phyloP scores from a whole-genome alignment of 2,888 invertebrate species.

The Homarus gammarus region DNA sequence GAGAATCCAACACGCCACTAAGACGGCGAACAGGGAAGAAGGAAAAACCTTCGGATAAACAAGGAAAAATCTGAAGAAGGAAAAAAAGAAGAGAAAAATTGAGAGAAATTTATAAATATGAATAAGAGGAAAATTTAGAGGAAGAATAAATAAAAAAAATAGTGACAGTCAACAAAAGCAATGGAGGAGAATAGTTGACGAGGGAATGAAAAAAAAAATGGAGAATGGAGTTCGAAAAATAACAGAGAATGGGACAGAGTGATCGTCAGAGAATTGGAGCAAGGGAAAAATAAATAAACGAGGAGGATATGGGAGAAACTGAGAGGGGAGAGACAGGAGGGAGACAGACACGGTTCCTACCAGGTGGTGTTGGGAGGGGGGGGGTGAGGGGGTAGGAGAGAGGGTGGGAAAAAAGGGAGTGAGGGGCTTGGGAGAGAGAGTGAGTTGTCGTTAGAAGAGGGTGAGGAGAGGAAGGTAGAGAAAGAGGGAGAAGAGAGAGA shows the following conservation, averaged over 20 bases:
- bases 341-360: not conserved
- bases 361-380: not conserved
- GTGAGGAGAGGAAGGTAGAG: not conserved
- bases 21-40: too few species aligned
- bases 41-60: too few species aligned
- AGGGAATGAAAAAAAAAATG: too few species aligned
- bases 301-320: not conserved
- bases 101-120: too few species aligned
- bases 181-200: too few species aligned
- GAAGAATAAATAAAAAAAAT: too few species aligned
- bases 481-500: constrained; percentile 10
- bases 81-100: too few species aligned
- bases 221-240: too few species aligned
- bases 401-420: not conserved
- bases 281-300: not conserved
- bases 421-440: not conserved
- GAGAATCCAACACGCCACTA: too few species aligned
- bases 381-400: not conserved
- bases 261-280: constrained; percentile 21
- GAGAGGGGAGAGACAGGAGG: not conserved
- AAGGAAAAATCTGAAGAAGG: too few species aligned
- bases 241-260: constrained; percentile 37
- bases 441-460: not conserved
- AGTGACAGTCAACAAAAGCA: too few species aligned
- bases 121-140: too few species aligned